A percentile compares a stretch with the other conserved stretches of the same genome.
Evolutionary conservation across 2,888 invertebrate genomes (phyloP).

Genomic region (Athalia rosae): DNA sequence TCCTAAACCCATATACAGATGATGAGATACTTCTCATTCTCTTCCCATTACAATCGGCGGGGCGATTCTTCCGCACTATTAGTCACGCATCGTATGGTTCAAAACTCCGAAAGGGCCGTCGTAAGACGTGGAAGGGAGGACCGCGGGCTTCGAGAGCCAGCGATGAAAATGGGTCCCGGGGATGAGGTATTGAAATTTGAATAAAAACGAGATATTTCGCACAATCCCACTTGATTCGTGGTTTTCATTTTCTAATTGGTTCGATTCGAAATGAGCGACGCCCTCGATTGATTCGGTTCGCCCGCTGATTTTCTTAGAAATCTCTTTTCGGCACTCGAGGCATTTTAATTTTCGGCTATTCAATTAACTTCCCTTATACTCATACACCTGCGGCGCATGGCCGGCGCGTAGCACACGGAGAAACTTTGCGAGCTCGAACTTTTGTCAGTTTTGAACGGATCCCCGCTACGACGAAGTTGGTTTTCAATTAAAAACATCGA

Average conservation of each 20-base stretch:
- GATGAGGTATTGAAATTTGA: too few species aligned
- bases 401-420: not conserved
- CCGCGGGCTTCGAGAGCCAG: too few species aligned
- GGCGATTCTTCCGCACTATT: too few species aligned
- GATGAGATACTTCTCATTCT: not conserved
- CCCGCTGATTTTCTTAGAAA: conserved; percentile 17
- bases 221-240: too few species aligned
- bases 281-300: not conserved
- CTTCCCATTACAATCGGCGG: not conserved
- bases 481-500: conserved; percentile 42
- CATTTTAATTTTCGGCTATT: conserved; percentile 25
- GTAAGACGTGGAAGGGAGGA: too few species aligned
- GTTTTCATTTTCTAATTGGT: too few species aligned
- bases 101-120: too few species aligned
- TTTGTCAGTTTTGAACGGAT: conserved; percentile 15
- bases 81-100: not conserved
- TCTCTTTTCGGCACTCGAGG: conserved; percentile 23
- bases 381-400: not conserved
- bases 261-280: too few species aligned
- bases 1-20: not conserved
- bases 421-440: conserved; percentile 34
- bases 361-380: conserved; percentile 16
- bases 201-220: too few species aligned
- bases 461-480: conserved; percentile 24
- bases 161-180: too few species aligned